Conservation (phyloP, 2,888 invertebrate species). For the Archips crataeganus region DNA sequence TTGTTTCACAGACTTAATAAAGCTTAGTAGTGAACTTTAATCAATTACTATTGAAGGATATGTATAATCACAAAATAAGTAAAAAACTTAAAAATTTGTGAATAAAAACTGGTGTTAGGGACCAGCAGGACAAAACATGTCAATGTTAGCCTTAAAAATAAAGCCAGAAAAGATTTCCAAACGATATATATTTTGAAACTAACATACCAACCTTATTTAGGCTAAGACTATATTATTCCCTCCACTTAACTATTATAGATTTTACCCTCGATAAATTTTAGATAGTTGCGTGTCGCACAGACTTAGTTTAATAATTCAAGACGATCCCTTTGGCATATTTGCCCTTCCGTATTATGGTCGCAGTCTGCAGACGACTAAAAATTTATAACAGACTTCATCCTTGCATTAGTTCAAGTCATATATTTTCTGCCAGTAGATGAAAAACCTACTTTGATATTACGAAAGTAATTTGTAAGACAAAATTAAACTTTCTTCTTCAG, state of each 20-base stretch:
- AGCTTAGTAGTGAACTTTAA: slow-evolving; percentile 19
- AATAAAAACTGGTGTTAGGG: slow-evolving; percentile 72
- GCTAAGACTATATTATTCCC: slow-evolving; percentile 78
- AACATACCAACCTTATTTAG: slow-evolving; percentile 54
- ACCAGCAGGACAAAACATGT: slow-evolving; percentile 69
- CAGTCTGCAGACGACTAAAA: background rate
- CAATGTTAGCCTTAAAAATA: slow-evolving; percentile 59
- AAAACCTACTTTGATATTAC: background rate
- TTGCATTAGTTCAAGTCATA: background rate
- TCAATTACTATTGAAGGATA: slow-evolving; percentile 13
- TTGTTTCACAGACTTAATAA: slow-evolving; percentile 8
- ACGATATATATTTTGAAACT: slow-evolving; percentile 39
- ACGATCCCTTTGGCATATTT: slow-evolving; percentile 42
- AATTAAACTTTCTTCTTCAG: background rate
- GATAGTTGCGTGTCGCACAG: slow-evolving; percentile 55
- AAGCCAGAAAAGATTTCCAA: slow-evolving; percentile 54
- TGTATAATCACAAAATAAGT: background rate
- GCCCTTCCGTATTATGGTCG: slow-evolving; percentile 33
- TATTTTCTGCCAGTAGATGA: background rate
- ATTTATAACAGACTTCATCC: background rate
- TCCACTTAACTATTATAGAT: slow-evolving; percentile 72
- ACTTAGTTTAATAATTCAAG: slow-evolving; percentile 35
- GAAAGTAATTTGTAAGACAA: background rate
- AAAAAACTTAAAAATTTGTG: slow-evolving; percentile 24
- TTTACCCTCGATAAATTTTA: slow-evolving; percentile 54